phyloP scores from a whole-genome alignment of 2,113 vertebrate genomes.

The Recurvirostra avosetta region DNA sequence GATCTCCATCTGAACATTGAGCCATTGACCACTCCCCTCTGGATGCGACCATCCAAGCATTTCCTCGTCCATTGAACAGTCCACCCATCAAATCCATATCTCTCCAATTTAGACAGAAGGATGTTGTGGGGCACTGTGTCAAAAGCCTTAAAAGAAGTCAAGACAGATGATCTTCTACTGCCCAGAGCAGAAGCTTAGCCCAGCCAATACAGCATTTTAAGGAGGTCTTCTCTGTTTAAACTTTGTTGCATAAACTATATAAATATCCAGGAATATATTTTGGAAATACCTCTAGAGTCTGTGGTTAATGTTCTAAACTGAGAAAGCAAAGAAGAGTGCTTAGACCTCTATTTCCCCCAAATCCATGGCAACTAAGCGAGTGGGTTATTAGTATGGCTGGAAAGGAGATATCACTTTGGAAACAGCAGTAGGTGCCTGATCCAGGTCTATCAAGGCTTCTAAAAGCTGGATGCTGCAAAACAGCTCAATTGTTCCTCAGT shows the following conservation, averaged over 20 bases:
- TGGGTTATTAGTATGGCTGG: background rate
- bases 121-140: background rate
- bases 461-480: background rate
- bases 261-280: background rate
- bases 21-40: background rate
- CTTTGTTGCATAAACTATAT: background rate
- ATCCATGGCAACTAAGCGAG: background rate
- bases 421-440: background rate
- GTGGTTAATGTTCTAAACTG: background rate
- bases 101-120: background rate
- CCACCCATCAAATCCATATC: background rate
- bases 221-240: background rate
- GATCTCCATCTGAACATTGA: background rate
- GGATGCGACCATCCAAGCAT: background rate
- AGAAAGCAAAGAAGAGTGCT: background rate
- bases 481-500: background rate
- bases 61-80: background rate
- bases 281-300: background rate
- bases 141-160: background rate
- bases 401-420: background rate
- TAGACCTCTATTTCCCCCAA: background rate
- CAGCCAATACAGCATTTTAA: background rate
- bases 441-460: background rate
- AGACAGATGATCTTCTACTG: background rate
- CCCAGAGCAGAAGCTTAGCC: background rate